Base-by-base conservation (phyloP, 53 echinoderm and acorn worm species). In the Holothuria leucospilota region DNA sequence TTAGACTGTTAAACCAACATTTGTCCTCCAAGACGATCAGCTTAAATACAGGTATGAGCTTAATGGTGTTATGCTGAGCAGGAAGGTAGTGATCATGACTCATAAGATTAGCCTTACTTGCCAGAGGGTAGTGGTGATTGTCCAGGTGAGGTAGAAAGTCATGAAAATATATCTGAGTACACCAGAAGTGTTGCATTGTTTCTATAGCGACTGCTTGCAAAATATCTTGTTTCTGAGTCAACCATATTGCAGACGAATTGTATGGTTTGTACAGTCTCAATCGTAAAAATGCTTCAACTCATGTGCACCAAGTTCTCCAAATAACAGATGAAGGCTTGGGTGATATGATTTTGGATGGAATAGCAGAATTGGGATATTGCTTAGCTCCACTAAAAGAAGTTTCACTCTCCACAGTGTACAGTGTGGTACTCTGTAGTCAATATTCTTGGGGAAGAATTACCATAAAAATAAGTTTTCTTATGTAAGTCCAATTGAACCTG, bases 291-390 rank as follows among this genome's bases (percentile, higher is more conserved):
- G 84, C 68, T 84, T 25, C 67, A 49, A n/a, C 46, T 4, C 68
- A 84, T 84, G 84, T 84, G 8, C 20, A 51, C 20, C 67, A 84
- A 84, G 58, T 69, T 69, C 84, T 84, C 24, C 84, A 84, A 84
- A 68, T 84, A 51, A 14, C 29, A 41, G 69, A 84, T 84, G 84
- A 68, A 51, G 84, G 39, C 49, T 59, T 85, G 85, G 53, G 25
- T 38, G 62, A 85, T 53, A 71, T 46, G 8, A 70, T 85, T 85
- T 29, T 85, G 85, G 69, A 71, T 85, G 60, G 69, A 56, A 39
- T 53, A 27, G 69, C 85, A 85, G 85, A 70, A 60, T 53, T 72
- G 24, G 71, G 85, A 25, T 85, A 71, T 85, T 71, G 69, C 39
- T 62, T 85, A 69, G 85, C 85, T 58, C 85, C 85, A 51, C 49